Percentiles rank a stretch among this genome's conserved stretches.
phyloP scores from a whole-genome alignment of 2,888 invertebrate genomes.

The Leptarthrus brevirostris region DNA sequence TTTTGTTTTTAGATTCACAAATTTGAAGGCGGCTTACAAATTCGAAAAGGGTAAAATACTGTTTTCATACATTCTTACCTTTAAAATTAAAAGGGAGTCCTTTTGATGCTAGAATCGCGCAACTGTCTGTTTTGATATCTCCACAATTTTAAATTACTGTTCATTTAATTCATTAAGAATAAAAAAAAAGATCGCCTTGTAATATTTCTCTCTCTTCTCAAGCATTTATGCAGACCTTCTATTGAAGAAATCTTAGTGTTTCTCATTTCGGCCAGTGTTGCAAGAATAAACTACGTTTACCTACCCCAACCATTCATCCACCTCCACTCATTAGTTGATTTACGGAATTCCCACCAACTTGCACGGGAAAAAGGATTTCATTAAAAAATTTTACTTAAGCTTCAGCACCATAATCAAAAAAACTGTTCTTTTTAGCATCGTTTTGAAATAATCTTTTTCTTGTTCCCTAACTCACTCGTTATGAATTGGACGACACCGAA shows the following conservation, averaged over 20 bases:
- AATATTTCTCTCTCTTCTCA: background rate
- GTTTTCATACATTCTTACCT: too few relatives aligned
- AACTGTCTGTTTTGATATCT: too few relatives aligned
- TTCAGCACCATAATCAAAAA: slow-evolving; percentile 26
- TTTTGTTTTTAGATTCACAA: too few relatives aligned
- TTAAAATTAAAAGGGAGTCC: too few relatives aligned
- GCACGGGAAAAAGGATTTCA: slow-evolving; percentile 28
- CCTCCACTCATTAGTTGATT: slow-evolving; percentile 36
- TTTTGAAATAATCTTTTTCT: slow-evolving; percentile 22
- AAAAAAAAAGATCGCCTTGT: background rate
- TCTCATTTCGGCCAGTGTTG: background rate
- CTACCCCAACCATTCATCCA: background rate
- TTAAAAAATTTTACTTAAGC: slow-evolving; percentile 42
- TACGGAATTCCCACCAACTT: slow-evolving; percentile 16
- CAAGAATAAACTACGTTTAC: background rate
- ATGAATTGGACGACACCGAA: slow-evolving; percentile 45
- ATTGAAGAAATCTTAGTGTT: slow-evolving; percentile 2
- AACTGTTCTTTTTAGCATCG: slow-evolving; percentile 38
- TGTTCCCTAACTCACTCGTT: slow-evolving; percentile 43
- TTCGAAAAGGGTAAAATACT: too few relatives aligned
- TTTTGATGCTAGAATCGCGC: too few relatives aligned
- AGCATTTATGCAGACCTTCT: background rate
- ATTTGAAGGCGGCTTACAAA: too few relatives aligned
- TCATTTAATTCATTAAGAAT: background rate
- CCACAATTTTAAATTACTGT: background rate